A percentile compares a stretch with the other conserved stretches of the same genome.
Conservation (phyloP, 2,113 vertebrate genomes). For the Phalacrocorax brasilianus region DNA sequence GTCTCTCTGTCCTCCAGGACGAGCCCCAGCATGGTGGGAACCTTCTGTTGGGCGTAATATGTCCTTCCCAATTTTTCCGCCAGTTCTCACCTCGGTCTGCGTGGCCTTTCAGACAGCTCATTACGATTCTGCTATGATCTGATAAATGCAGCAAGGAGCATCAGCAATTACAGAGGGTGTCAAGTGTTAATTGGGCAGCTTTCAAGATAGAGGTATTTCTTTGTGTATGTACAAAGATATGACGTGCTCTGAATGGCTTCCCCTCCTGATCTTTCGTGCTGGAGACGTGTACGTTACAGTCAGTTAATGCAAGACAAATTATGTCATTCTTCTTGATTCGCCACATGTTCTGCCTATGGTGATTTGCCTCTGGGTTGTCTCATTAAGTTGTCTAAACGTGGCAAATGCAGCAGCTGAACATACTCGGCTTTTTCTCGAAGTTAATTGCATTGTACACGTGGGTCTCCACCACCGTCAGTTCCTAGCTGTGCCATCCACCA, state of each 20-base stretch:
- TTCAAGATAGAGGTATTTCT: conserved; percentile 52
- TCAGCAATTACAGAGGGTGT: conserved; percentile 48
- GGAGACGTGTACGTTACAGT: neutral
- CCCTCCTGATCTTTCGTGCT: conserved; percentile 6
- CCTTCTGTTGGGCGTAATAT: neutral
- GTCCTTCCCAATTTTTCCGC: accelerated
- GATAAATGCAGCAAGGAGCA: conserved; percentile 55
- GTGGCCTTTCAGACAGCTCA: conserved; percentile 11
- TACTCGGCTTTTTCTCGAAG: neutral
- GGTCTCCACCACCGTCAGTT: neutral
- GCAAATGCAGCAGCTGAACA: conserved; percentile 38
- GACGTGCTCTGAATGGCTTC: conserved; percentile 41
- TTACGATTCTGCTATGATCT: neutral
- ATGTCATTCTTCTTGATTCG: conserved; percentile 51
- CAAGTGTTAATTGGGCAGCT: conserved; percentile 65
- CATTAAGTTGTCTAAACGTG: conserved; percentile 64
- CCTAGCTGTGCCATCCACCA: neutral
- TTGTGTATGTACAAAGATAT: conserved; percentile 14
- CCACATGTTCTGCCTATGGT: conserved; percentile 52
- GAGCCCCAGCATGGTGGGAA: neutral
- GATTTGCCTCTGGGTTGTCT: conserved; percentile 60
- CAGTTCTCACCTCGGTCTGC: neutral
- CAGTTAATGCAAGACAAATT: conserved; percentile 66
- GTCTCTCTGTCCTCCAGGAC: neutral
- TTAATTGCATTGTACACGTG: neutral